Evolutionary conservation across 2,888 invertebrate species (phyloP), one percentile per base, ranked within the genome.

Genomic region (Colletes collaris): DNA sequence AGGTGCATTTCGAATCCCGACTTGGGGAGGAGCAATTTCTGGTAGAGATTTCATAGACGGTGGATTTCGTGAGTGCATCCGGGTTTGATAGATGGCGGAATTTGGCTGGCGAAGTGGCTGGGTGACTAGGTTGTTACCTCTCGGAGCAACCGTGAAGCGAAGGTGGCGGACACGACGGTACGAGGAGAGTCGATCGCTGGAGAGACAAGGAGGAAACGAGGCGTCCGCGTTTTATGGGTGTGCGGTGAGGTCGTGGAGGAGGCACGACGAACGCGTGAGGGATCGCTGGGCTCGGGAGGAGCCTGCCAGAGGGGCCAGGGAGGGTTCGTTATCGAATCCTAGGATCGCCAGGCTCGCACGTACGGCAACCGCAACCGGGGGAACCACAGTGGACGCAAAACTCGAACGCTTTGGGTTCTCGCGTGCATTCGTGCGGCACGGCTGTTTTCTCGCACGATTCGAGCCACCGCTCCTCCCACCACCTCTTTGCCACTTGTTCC

Each of bases 341-440:
- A 89, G 89, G 82, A 90, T 90, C 90, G 89, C 86, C 83, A 87
- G 84, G 84, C 89, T 90, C 87, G 90, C 89, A 89, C 89, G 89
- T 90, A 90, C 89, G 82, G 85, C 86, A 84, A 87, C 88, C 87
- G 85, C 87, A 81, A 79, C 75, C 66, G 66, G 66, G 62, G 75
- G 71, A 72, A 75, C 80, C 82, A 81, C 81, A 69, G 65, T 65
- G 27, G 72, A 69, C 69, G 70, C 40, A 49, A 50, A 49, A 65
- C 59, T 27, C 65, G 58, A 50, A 74, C 76, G 65, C 67, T 73
- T 64, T 62, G 66, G 60, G 69, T 80, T n/a, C 37, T 74, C 70
- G 74, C 74, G 78, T 64, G 76, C 76, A 69, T 71, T 79, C 80
- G 75, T 80, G 79, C 79, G 60, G 79, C 70, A 75, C 75, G 27